Evolutionary conservation across 2,113 vertebrate species (phyloP).

Genomic region (Garra rufa): DNA sequence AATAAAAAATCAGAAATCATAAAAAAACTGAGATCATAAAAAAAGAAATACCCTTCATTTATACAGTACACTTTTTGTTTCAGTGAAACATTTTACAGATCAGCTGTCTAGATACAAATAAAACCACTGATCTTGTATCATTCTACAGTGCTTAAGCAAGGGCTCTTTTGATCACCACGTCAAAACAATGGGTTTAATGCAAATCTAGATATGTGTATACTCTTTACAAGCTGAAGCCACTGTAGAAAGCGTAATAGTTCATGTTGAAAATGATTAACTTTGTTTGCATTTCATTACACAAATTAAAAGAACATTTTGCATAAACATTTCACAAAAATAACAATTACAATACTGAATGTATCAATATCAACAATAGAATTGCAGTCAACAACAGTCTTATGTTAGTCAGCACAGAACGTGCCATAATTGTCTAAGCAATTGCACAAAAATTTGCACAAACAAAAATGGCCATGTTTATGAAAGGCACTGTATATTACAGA

Average conservation of each 20-base stretch:
- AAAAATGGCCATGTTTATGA: not conserved
- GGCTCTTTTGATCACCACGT: not conserved
- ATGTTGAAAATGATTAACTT: not conserved
- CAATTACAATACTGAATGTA: conserved; percentile 35
- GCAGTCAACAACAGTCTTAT: conserved; percentile 20
- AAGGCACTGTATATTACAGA: conserved; percentile 39
- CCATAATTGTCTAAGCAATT: not conserved
- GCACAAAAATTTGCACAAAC: not conserved
- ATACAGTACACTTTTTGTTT: conserved; percentile 10
- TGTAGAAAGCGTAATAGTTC: not conserved
- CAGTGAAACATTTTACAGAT: conserved; percentile 21
- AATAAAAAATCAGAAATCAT: too few species aligned
- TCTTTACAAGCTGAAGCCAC: not conserved
- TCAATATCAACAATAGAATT: conserved; percentile 16
- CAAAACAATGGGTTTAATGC: not conserved
- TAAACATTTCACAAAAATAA: not conserved
- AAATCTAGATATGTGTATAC: conserved; percentile 13
- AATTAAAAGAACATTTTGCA: conserved; percentile 20
- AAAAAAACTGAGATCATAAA: conserved; percentile 11
- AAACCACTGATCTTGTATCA: conserved; percentile 35
- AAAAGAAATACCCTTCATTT: conserved; percentile 42
- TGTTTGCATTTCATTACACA: conserved; percentile 14
- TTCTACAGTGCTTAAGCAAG: conserved; percentile 44
- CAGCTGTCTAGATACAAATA: conserved; percentile 56
- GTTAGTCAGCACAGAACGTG: not conserved